phyloP scores from a whole-genome alignment of 2,113 vertebrate genomes.

The Cairina moschata region DNA sequence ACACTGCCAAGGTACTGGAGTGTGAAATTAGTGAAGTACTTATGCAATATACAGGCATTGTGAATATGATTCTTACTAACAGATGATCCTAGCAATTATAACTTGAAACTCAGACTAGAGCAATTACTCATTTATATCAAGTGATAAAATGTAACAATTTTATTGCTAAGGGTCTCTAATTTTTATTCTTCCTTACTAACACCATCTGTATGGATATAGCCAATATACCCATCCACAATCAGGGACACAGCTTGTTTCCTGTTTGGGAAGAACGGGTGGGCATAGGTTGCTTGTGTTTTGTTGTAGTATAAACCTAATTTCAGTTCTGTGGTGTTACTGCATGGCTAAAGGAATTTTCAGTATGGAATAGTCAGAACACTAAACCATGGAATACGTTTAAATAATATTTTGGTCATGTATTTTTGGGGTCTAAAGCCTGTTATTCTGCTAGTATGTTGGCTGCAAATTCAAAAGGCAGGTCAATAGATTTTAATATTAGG shows the following conservation, averaged over 20 bases:
- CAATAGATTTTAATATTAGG: neutral
- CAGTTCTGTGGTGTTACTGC: neutral
- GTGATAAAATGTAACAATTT: neutral
- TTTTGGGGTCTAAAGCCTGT: neutral
- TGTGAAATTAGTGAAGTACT: conserved; percentile 5
- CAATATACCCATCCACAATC: neutral
- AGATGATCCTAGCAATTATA: neutral
- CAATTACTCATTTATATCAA: neutral
- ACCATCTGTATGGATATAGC: neutral
- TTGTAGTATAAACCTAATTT: neutral
- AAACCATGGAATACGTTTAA: neutral
- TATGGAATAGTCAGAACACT: neutral
- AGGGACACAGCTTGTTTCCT: neutral
- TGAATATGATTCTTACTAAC: neutral
- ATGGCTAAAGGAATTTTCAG: neutral
- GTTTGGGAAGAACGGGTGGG: neutral
- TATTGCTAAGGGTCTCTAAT: neutral
- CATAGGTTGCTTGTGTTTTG: neutral
- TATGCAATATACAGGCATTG: neutral
- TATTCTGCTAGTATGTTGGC: neutral
- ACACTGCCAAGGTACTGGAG: neutral
- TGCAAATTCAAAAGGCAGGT: neutral
- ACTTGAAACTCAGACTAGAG: neutral
- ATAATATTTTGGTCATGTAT: neutral
- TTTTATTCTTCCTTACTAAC: neutral